Percentiles rank a stretch among this genome's conserved stretches.
phyloP scores from a whole-genome alignment of 2,888 invertebrate species.

The Phorcus lineatus region DNA sequence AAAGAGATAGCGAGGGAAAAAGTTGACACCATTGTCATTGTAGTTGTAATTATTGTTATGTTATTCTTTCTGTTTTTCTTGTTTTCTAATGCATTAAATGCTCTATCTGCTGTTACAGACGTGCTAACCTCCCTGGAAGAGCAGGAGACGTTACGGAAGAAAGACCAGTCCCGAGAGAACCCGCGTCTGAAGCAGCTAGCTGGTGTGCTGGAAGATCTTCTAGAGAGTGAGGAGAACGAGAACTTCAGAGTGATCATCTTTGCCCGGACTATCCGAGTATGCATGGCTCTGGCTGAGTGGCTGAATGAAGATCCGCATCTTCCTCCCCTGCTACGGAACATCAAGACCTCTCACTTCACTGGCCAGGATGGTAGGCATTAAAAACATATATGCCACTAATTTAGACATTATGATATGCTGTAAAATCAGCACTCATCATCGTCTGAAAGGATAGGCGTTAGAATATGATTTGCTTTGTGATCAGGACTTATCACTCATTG shows the following conservation, averaged over 20 bases:
- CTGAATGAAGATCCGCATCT: constrained; percentile 4
- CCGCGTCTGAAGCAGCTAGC: background rate
- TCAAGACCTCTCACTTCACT: background rate
- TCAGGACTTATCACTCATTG: too few relatives aligned
- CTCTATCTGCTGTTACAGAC: background rate
- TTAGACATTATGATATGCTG: too few relatives aligned
- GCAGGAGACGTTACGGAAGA: background rate
- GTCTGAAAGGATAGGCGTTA: too few relatives aligned
- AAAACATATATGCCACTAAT: background rate
- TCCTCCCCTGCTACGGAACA: background rate
- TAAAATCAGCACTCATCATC: too few relatives aligned
- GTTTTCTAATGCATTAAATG: too few relatives aligned
- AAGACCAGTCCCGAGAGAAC: background rate
- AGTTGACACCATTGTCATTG: too few relatives aligned
- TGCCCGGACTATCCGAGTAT: background rate
- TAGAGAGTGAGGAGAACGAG: background rate
- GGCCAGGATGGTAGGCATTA: background rate
- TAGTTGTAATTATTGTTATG: too few relatives aligned
- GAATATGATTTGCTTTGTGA: too few relatives aligned
- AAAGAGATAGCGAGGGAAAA: too few relatives aligned
- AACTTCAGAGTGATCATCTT: constrained; percentile 12
- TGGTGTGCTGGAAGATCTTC: background rate
- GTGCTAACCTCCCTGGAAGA: background rate
- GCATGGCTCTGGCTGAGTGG: constrained; percentile 18
- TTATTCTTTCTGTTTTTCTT: too few relatives aligned